Evolutionary conservation across 2,797 vertebrate species (phyloP), one percentile per base, ranked within the genome.

Genomic region (Alca torda): DNA sequence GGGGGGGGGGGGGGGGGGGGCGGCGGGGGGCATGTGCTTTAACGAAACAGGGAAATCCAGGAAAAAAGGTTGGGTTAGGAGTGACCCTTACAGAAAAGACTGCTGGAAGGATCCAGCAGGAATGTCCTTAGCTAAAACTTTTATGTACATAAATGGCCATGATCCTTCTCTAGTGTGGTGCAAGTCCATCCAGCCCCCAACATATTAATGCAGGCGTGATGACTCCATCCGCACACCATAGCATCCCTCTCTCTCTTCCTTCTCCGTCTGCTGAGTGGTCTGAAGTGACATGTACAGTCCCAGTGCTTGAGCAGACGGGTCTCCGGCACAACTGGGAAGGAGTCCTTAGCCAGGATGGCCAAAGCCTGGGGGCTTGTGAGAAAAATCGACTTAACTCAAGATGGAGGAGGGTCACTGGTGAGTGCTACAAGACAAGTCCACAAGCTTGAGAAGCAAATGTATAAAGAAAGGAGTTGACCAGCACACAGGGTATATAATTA

Each of bases 1-100:
- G 11, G 28, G 11, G 16, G 12, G 1, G 16, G 12, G 1, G 16
- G 12, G 1, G 16, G 12, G 1, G 16, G 12, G 1, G n/a, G n/a
- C n/a, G n/a, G n/a, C n/a, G 11, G 28, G 11, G 16, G 12, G 1
- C 23, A 8, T 1, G 7, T 28, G n/a, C 19, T 65, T 45, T 54
- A 63, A 56, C 46, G 46, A 51, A 94, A 81, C 3, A 8, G 10
- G 26, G 21, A 75, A 53, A 81, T 18, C 28, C 16, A 31, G 12
- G 13, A 23, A 35, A 56, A 60, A 43, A 37, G 4, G 0, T 2
- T 69, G 30, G 4, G 4, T 25, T 61, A 51, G n/a, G 18, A 65
- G 10, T 30, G 33, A 80, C 46, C 11, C 10, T 67, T 54, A 23
- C 16, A 50, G 59, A 61, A 86, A 65, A 25, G 19, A 33, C 43